A percentile compares a stretch with the other conserved stretches of the same genome.
phyloP scores from a whole-genome alignment of 2,113 vertebrate genomes.

The Nannospalax galili region DNA sequence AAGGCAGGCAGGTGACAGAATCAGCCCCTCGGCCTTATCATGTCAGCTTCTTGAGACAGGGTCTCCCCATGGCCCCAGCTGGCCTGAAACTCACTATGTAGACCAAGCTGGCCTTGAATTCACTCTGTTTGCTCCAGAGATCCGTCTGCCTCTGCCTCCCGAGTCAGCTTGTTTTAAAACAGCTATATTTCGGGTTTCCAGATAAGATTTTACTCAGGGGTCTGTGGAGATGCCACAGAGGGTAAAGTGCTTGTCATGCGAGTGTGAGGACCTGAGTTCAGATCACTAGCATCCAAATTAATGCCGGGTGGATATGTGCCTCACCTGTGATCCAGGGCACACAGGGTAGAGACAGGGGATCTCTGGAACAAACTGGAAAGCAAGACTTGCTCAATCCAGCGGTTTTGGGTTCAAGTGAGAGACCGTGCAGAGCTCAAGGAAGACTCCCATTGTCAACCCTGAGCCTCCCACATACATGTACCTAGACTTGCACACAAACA shows the following conservation, averaged over 20 bases:
- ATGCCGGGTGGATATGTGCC: not conserved
- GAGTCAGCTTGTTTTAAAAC: no score
- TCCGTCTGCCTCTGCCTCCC: no score
- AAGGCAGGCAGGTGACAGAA: not conserved
- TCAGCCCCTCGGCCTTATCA: not conserved
- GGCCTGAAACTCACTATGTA: no score
- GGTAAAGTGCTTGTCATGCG: no score
- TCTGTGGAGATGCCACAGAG: not conserved
- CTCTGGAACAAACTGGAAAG: no score
- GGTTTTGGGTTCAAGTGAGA: not conserved
- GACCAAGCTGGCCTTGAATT: no score
- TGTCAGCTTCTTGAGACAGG: not conserved
- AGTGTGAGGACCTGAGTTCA: not conserved
- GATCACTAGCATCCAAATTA: not conserved
- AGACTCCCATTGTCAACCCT: not conserved
- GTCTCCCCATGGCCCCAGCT: no score
- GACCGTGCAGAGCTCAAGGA: not conserved
- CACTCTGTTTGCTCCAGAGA: no score
- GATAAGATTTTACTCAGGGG: constrained; percentile 46
- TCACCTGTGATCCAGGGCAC: not conserved
- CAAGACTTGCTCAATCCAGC: no score
- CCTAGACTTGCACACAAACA: not conserved
- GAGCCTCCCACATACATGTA: no score
- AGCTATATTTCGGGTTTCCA: not conserved
- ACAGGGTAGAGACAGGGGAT: not conserved